phyloP scores from a whole-genome alignment of 2,888 invertebrate genomes.

The Dynastes tityus region DNA sequence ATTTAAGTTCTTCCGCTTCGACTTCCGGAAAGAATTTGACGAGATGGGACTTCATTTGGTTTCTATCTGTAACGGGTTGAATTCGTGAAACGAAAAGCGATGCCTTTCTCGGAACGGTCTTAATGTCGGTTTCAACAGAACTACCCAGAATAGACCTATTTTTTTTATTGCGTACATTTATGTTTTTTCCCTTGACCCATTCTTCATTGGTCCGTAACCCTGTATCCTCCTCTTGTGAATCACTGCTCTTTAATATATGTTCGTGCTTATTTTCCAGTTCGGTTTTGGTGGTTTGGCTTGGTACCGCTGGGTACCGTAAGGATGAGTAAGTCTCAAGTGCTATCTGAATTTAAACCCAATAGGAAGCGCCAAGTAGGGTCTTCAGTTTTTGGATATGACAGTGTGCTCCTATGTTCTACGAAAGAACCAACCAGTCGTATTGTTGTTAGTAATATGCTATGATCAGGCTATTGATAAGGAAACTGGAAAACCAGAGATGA shows the following conservation, averaged over 20 bases:
- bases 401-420: background rate
- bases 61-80: background rate
- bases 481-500: slow-evolving; percentile 28
- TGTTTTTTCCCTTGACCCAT: too few species aligned
- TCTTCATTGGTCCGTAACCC: too few species aligned
- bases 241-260: too few species aligned
- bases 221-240: too few species aligned
- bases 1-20: background rate
- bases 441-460: too few species aligned
- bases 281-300: too few species aligned
- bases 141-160: background rate
- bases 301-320: background rate
- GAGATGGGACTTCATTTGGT: background rate
- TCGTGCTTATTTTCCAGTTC: too few species aligned
- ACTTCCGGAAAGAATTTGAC: background rate
- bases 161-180: too few species aligned
- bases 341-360: too few species aligned
- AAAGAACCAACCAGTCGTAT: background rate
- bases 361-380: too few species aligned
- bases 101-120: background rate
- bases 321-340: too few species aligned
- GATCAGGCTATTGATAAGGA: background rate
- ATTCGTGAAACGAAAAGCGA: background rate
- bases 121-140: background rate
- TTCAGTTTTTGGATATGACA: background rate